Conservation (phyloP, 2,888 invertebrate genomes). For the Griposia aprilina region DNA sequence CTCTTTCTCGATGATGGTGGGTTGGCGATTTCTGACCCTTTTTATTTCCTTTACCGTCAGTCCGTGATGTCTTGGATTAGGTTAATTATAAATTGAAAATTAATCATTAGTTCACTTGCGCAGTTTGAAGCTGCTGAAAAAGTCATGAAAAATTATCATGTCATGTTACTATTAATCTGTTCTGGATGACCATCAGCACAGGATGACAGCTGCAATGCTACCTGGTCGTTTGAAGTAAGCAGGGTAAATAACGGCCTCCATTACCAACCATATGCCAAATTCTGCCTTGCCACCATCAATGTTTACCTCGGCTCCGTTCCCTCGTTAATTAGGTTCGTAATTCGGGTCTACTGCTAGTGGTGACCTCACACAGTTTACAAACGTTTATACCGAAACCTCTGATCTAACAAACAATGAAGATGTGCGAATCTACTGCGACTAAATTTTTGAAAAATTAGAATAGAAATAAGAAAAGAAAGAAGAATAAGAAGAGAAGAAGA, state of each 20-base stretch:
- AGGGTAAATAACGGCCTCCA: background rate
- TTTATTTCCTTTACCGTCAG: no score
- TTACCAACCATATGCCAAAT: background rate
- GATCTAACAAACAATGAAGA: background rate
- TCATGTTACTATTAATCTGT: background rate
- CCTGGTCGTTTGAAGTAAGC: background rate
- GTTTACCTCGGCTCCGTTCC: background rate
- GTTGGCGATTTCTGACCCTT: no score
- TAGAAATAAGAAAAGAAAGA: no score
- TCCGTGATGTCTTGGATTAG: no score
- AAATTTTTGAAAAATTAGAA: no score
- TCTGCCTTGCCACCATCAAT: background rate
- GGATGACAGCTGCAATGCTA: background rate
- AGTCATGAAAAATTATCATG: background rate
- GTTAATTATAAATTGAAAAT: background rate
- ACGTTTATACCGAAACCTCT: constrained; percentile 1
- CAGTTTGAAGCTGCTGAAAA: background rate
- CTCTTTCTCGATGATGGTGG: no score
- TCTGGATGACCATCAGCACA: background rate
- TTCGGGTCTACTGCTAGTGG: background rate
- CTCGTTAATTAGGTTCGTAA: background rate
- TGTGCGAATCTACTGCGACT: background rate
- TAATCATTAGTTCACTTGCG: background rate
- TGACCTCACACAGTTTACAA: background rate
- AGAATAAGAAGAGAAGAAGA: no score